Conservation (phyloP, 2,797 vertebrate genomes). For the Epinephelus coioides region DNA sequence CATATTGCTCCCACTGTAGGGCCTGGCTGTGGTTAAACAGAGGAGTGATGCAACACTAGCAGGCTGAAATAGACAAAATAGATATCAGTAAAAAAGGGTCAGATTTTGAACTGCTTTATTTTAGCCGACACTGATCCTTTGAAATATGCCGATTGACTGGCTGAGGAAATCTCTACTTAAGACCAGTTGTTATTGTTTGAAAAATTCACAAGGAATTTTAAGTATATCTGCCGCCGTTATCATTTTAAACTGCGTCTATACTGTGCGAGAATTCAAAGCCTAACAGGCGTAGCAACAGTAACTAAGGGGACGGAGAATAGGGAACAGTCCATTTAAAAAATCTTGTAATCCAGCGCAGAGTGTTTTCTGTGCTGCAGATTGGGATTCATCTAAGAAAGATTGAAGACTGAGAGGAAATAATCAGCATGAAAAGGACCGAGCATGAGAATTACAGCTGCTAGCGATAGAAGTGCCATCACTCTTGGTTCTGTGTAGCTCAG, state of each 20-base stretch:
- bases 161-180: background rate
- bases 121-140: background rate
- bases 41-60: background rate
- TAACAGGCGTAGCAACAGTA: constrained; percentile 29
- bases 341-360: background rate
- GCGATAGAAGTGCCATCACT: constrained; percentile 38
- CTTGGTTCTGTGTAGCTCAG: constrained; percentile 33
- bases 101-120: background rate
- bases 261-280: constrained; percentile 37
- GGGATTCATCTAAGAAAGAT: constrained; percentile 17
- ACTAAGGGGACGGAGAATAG: background rate
- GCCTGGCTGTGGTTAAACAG: background rate
- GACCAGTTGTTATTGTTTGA: background rate
- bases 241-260: background rate
- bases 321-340: background rate
- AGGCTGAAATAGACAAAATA: background rate
- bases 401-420: constrained; percentile 19
- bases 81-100: background rate
- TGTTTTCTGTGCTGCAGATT: constrained; percentile 7
- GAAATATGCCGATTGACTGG: background rate
- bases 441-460: constrained; percentile 34
- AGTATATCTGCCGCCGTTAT: background rate
- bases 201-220: background rate
- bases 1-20: background rate
- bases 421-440: constrained; percentile 16